phyloP scores from a whole-genome alignment of 2,888 invertebrate species.

The Pediacus dermestoides region DNA sequence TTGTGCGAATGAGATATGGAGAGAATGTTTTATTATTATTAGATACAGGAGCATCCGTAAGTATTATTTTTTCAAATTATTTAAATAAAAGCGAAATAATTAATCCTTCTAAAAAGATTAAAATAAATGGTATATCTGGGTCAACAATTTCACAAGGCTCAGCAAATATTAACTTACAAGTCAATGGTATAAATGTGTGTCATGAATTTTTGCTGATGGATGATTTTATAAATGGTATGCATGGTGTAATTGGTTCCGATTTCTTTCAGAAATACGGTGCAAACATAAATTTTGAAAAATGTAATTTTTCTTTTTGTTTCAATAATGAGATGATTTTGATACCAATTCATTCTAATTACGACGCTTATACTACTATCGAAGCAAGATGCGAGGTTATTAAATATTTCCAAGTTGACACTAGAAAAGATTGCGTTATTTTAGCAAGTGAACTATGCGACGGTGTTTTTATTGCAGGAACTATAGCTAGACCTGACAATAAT shows the following conservation, averaged over 20 bases:
- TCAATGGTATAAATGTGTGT: conserved; percentile 10
- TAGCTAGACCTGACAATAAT: conserved; percentile 14
- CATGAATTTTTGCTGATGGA: conserved; percentile 17
- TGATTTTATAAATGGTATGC: conserved; percentile 10
- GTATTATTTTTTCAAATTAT: conserved; percentile 12
- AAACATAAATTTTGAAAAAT: conserved; percentile 11
- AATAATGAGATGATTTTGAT: conserved; percentile 5
- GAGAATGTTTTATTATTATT: conserved; percentile 6
- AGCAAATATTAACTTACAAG: conserved; percentile 12
- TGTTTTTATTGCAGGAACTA: conserved; percentile 17
- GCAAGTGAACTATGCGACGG: conserved; percentile 15
- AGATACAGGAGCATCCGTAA: conserved; percentile 13
- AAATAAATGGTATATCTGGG: conserved; percentile 15
- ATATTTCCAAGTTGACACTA: conserved; percentile 13
- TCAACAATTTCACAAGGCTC: conserved; percentile 13
- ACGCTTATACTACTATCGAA: conserved; percentile 11
- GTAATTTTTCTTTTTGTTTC: conserved; percentile 12
- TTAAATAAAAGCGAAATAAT: conserved; percentile 11
- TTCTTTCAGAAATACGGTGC: conserved; percentile 8
- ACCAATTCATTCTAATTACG: conserved; percentile 13
- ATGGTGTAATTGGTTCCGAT: conserved; percentile 15
- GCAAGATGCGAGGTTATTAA: conserved; percentile 19
- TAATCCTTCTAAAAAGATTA: conserved; percentile 9
- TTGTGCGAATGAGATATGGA: conserved; percentile 4
- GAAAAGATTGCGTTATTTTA: conserved; percentile 13